Evolutionary conservation across 1,140 invertebrate species (phyloP).

Genomic region (Drosophila tsacasi): DNA sequence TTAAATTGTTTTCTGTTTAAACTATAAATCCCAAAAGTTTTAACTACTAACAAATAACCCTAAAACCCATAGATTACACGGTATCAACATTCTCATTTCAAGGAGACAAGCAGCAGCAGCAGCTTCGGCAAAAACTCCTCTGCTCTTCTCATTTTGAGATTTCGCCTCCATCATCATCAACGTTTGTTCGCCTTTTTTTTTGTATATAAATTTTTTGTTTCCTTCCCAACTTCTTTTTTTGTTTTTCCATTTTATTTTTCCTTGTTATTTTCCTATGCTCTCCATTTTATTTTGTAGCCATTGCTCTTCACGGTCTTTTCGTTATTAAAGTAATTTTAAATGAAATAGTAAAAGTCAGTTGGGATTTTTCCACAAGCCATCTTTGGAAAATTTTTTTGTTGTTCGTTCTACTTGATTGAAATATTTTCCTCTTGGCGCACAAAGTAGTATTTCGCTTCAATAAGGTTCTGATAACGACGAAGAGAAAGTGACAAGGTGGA

Average conservation of each 20-base stretch:
- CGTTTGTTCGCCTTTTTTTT: conserved; percentile 12
- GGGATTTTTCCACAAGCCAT: conserved; percentile 8
- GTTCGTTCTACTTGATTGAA: conserved; percentile 14
- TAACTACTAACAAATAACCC: not conserved
- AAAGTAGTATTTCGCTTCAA: not conserved
- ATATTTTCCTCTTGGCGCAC: conserved; percentile 4
- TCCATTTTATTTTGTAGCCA: conserved; percentile 35
- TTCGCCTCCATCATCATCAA: conserved; percentile 47
- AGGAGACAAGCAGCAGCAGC: conserved; percentile 19
- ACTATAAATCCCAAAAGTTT: not conserved
- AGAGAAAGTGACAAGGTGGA: not conserved
- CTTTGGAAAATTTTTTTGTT: conserved; percentile 15
- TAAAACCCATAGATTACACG: not conserved
- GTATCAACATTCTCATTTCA: conserved; percentile 43
- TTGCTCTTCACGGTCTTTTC: conserved; percentile 16
- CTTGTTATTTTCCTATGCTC: conserved; percentile 23
- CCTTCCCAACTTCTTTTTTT: conserved; percentile 1
- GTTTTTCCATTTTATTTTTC: not conserved
- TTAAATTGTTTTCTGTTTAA: too few relatives aligned
- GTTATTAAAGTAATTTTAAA: conserved; percentile 52
- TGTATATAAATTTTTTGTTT: conserved; percentile 5
- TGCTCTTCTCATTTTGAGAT: conserved; percentile 39
- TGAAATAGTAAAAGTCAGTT: conserved; percentile 41
- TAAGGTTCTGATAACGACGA: not conserved
- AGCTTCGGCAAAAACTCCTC: not conserved